These are phyloP conservation scores for Pristiophorus japonicus DNA, from an alignment of 2,113 vertebrate genomes.

Conservation along the genomic window DNA sequence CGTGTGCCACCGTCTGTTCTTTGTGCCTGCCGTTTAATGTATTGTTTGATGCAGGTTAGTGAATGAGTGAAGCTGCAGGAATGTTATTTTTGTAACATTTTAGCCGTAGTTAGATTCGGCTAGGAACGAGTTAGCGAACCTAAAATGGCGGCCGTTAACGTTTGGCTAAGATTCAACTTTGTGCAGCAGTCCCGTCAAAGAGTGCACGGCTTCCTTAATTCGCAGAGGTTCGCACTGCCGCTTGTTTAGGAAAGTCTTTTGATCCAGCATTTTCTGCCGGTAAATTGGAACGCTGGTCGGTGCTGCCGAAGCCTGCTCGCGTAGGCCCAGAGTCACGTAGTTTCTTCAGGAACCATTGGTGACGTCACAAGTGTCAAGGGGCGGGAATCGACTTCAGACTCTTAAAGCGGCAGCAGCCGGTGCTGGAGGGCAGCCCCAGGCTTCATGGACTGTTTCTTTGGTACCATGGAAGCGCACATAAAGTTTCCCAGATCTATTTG, in stretches of 20 bases:
- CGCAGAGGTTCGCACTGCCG: neutral
- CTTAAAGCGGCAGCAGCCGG: neutral
- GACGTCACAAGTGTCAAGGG: neutral
- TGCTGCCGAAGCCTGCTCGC: neutral
- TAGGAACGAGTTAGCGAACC: neutral
- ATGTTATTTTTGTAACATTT: neutral
- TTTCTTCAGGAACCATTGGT: neutral
- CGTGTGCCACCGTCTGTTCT: neutral
- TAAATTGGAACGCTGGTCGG: neutral
- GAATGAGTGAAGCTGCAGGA: neutral
- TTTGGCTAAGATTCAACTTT: neutral
- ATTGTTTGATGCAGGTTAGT: neutral
- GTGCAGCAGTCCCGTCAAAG: neutral
- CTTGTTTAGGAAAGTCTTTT: neutral
- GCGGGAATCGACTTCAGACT: neutral
- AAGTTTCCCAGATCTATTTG: no score
- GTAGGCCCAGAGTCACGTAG: neutral
- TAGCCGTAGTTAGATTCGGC: neutral
- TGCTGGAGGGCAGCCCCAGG: no score
- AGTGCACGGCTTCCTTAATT: neutral
- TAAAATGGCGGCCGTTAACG: slow-evolving; percentile 5
- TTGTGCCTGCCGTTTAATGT: neutral
- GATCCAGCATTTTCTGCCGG: neutral
- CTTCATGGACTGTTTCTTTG: no score
- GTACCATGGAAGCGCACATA: no score